phyloP scores from a whole-genome alignment of 2,888 invertebrate species.

The Limnephilus rhombicus region DNA sequence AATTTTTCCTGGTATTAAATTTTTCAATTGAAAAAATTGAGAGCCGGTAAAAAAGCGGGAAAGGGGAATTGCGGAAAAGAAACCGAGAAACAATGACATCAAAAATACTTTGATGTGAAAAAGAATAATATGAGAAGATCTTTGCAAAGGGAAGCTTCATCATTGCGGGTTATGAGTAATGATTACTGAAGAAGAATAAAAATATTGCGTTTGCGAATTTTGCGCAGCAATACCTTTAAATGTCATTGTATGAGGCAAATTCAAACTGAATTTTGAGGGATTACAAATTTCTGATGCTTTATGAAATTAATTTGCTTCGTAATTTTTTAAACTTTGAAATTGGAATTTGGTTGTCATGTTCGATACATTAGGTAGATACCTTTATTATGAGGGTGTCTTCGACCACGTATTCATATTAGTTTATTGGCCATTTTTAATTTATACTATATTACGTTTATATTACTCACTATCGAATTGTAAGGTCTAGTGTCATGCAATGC shows the following conservation, averaged over 20 bases:
- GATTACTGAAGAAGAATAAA: constrained; percentile 29
- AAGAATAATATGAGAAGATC: constrained; percentile 36
- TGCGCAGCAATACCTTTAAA: neutral
- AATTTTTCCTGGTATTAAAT: constrained; percentile 6
- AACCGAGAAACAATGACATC: constrained; percentile 64
- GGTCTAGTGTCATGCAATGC: too few species aligned
- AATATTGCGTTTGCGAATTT: constrained; percentile 17
- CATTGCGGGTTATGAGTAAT: constrained; percentile 29
- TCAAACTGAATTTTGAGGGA: neutral
- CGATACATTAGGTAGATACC: too few species aligned
- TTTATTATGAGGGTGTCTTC: too few species aligned
- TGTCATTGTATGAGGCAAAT: neutral
- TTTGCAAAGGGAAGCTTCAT: constrained; percentile 13
- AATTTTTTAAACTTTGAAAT: neutral
- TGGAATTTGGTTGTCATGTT: neutral
- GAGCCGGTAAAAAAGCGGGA: constrained; percentile 34
- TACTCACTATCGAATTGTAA: too few species aligned
- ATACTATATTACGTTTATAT: too few species aligned
- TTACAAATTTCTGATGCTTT: neutral
- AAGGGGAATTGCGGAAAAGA: constrained; percentile 24
- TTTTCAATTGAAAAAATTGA: constrained; percentile 48
- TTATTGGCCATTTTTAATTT: too few species aligned
- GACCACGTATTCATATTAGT: too few species aligned
- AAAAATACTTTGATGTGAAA: constrained; percentile 64
- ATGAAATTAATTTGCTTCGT: neutral